These are phyloP conservation scores for Paguma larvata DNA, from an alignment of 2,797 vertebrate genomes.

Conservation along the genomic window DNA sequence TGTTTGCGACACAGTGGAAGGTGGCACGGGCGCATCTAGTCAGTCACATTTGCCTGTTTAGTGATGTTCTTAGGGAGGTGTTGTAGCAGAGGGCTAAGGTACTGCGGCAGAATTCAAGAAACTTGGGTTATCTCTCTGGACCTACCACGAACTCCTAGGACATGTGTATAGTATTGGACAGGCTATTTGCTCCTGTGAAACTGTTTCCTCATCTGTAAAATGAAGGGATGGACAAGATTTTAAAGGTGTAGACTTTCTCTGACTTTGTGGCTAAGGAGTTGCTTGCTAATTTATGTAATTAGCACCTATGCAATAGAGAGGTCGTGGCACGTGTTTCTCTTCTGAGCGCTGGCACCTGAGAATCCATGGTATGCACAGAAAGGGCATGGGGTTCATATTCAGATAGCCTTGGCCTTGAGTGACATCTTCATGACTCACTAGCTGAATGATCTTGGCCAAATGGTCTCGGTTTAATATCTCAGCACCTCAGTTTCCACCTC, in stretches of 20 bases:
- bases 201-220: not conserved
- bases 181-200: not conserved
- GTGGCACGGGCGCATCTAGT: not conserved
- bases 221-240: not conserved
- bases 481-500: not conserved
- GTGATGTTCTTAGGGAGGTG: not conserved
- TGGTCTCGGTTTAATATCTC: not conserved
- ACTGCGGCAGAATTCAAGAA: not conserved
- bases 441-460: not conserved
- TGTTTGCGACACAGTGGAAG: not conserved
- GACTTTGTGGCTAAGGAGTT: not conserved
- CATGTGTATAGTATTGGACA: not conserved
- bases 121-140: not conserved
- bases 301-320: not conserved
- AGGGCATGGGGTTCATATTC: not conserved
- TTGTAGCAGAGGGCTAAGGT: accelerated
- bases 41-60: not conserved
- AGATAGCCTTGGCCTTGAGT: not conserved
- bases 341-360: not conserved
- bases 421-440: not conserved
- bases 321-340: not conserved
- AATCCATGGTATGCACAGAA: not conserved
- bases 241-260: not conserved
- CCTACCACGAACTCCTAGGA: not conserved
- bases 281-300: not conserved